A percentile compares a stretch with the other conserved stretches of the same genome.
Conservation (phyloP, 2,797 vertebrate species). For the Fistularia tabacaria region DNA sequence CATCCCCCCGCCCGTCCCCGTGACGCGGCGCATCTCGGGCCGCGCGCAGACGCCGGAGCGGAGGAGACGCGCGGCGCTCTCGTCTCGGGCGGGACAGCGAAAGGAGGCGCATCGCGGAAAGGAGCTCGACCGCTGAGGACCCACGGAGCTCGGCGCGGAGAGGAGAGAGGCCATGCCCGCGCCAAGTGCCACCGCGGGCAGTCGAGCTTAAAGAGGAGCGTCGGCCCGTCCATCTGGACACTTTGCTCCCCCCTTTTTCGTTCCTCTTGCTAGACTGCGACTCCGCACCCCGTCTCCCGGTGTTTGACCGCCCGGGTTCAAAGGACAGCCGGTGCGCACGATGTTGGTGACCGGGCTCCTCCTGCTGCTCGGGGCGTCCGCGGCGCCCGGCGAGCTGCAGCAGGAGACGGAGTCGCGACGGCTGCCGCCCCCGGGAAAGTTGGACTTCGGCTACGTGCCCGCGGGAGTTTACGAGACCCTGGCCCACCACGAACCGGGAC, state of each 20-base stretch:
- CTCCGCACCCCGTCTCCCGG: neutral
- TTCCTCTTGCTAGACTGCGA: neutral
- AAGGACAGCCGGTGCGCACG: slow-evolving; percentile 37
- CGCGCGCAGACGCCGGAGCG: too few species aligned
- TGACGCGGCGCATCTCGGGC: slow-evolving; percentile 34
- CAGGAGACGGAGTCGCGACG: slow-evolving; percentile 56
- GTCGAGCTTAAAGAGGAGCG: slow-evolving; percentile 56
- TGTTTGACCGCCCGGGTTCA: slow-evolving; percentile 4
- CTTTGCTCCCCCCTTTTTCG: slow-evolving; percentile 23
- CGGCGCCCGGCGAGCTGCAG: slow-evolving; percentile 68
- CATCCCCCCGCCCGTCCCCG: slow-evolving; percentile 44
- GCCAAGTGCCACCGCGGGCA: slow-evolving; percentile 38
- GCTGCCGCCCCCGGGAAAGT: slow-evolving; percentile 63
- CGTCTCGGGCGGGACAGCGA: too few species aligned
- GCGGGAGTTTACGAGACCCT: slow-evolving; percentile 83
- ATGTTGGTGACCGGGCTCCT: slow-evolving; percentile 68
- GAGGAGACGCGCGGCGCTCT: too few species aligned
- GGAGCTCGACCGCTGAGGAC: slow-evolving; percentile 37
- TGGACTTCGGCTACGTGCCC: slow-evolving; percentile 89
- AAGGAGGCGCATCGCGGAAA: neutral
- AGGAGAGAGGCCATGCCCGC: slow-evolving; percentile 37
- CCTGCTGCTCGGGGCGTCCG: slow-evolving; percentile 64
- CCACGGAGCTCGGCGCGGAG: slow-evolving; percentile 22
- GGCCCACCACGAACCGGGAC: slow-evolving; percentile 78
- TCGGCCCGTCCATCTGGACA: slow-evolving; percentile 31